phyloP scores from a whole-genome alignment of 2,888 invertebrate genomes.

The Drosophila subsilvestris region DNA sequence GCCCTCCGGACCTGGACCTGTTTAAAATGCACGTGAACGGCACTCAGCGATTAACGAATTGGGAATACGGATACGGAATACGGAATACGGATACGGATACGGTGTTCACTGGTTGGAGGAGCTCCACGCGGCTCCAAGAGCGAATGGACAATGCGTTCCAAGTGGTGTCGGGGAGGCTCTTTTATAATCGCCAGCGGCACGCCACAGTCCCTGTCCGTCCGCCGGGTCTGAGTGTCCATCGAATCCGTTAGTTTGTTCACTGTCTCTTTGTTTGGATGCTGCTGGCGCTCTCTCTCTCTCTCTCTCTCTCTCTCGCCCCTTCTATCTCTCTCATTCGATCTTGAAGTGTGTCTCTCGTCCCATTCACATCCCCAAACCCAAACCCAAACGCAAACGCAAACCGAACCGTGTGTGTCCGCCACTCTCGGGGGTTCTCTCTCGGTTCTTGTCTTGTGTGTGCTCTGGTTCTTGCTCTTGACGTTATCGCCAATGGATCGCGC shows the following conservation, averaged over 20 bases:
- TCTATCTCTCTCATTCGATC: slow-evolving; percentile 1
- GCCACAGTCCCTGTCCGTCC: slow-evolving; percentile 31
- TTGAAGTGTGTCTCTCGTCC: not conserved
- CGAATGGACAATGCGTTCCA: slow-evolving; percentile 77
- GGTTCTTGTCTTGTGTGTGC: slow-evolving; percentile 5
- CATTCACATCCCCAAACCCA: not conserved
- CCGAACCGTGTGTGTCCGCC: not conserved
- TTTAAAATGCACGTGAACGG: slow-evolving; percentile 50
- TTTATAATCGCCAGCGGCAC: slow-evolving; percentile 61
- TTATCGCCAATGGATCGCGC: slow-evolving; percentile 29
- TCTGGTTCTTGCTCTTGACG: slow-evolving; percentile 22
- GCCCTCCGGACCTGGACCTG: slow-evolving; percentile 55
- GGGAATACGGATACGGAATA: slow-evolving; percentile 28
- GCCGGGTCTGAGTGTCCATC: slow-evolving; percentile 3
- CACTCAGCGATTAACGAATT: slow-evolving; percentile 44
- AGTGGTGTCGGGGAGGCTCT: slow-evolving; percentile 56
- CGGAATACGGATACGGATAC: slow-evolving; percentile 21
- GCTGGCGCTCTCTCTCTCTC: slow-evolving; percentile 2
- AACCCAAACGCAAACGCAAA: not conserved
- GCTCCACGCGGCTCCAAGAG: slow-evolving; percentile 77
- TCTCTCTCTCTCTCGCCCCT: not conserved
- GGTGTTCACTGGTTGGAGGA: slow-evolving; percentile 71
- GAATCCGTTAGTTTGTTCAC: slow-evolving; percentile 15
- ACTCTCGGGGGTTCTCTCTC: slow-evolving; percentile 4
- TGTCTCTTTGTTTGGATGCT: slow-evolving; percentile 20